phyloP scores from a whole-genome alignment of 2,888 invertebrate genomes.

The Siphonodentalium dalli region DNA sequence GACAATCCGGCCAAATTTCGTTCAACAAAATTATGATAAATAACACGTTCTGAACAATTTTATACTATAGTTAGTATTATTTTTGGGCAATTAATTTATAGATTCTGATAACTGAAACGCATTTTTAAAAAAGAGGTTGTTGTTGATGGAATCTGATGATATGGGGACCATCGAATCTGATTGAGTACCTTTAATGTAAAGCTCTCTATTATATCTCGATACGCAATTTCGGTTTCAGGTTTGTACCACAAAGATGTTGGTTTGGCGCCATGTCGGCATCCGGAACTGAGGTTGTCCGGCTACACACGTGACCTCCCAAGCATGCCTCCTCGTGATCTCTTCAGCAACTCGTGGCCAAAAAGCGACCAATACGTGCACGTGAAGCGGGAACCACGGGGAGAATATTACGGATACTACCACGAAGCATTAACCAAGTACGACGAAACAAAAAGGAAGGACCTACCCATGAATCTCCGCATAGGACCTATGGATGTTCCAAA shows the following conservation, averaged over 20 bases:
- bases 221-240: too few species aligned
- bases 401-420: slow-evolving; percentile 56
- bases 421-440: slow-evolving; percentile 47
- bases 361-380: slow-evolving; percentile 44
- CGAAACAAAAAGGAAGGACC: slow-evolving; percentile 35
- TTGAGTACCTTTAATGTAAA: too few species aligned
- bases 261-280: slow-evolving; percentile 38
- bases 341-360: slow-evolving; percentile 47
- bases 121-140: too few species aligned
- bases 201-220: too few species aligned
- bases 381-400: slow-evolving; percentile 41
- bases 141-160: too few species aligned
- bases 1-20: too few species aligned
- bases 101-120: too few species aligned
- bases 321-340: slow-evolving; percentile 47
- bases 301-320: slow-evolving; percentile 49
- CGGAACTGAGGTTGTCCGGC: slow-evolving; percentile 41
- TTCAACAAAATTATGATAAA: too few species aligned
- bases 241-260: slow-evolving; percentile 47
- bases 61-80: too few species aligned
- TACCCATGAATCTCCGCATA: slow-evolving; percentile 39
- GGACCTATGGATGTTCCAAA: slow-evolving; percentile 43
- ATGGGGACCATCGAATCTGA: too few species aligned
- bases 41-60: too few species aligned
- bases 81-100: too few species aligned